A percentile compares a stretch with the other conserved stretches of the same genome.
phyloP scores from a whole-genome alignment of 2,888 invertebrate genomes.

The Ophonus ardosiacus region DNA sequence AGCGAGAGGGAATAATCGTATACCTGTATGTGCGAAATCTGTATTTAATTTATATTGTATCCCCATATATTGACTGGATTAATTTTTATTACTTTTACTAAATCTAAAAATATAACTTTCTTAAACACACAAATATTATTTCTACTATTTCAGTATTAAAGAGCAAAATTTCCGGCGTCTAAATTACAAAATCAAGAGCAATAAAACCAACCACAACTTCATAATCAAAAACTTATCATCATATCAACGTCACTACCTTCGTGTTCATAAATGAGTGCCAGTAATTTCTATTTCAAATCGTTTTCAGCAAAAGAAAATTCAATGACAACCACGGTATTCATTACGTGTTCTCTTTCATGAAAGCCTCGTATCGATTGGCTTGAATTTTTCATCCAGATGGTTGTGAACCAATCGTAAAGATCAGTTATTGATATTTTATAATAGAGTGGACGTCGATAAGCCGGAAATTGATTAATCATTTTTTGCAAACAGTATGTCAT shows the following conservation, averaged over 20 bases:
- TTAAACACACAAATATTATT: neutral
- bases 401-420: constrained; percentile 10
- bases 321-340: constrained; percentile 54
- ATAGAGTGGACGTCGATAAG: constrained; percentile 7
- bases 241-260: constrained; percentile 6
- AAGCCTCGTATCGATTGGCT: constrained; percentile 26
- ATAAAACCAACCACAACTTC: neutral
- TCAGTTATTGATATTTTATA: constrained; percentile 16
- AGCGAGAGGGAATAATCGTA: no score
- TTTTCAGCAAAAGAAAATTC: constrained; percentile 28
- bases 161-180: neutral
- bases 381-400: constrained; percentile 45
- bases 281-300: constrained; percentile 26
- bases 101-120: neutral
- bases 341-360: constrained; percentile 28
- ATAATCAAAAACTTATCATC: constrained; percentile 39
- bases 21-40: no score
- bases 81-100: neutral
- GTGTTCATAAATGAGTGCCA: neutral
- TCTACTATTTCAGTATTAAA: neutral
- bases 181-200: constrained; percentile 2
- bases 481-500: neutral
- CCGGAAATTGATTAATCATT: constrained; percentile 30
- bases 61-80: no score
- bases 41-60: no score